A percentile compares a stretch with the other conserved stretches of the same genome.
Conservation (phyloP, 2,113 vertebrate genomes). For the Corythoichthys intestinalis region DNA sequence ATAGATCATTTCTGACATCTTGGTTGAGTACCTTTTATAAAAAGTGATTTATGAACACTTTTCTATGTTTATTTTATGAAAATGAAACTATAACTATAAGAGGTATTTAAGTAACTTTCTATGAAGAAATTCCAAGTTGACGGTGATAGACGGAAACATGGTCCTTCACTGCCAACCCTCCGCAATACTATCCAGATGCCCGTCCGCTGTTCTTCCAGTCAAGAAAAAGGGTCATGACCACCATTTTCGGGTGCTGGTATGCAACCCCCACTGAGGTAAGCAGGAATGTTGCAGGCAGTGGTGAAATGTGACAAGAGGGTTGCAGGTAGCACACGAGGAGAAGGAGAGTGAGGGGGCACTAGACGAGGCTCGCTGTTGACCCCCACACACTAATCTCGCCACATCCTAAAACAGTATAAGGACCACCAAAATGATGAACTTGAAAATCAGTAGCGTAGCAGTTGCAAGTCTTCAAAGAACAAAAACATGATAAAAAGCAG, state of each 20-base stretch:
- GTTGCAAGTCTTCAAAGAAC: constrained; percentile 1
- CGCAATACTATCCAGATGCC: not conserved
- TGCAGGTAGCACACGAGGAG: constrained; percentile 64
- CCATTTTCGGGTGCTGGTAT: constrained; percentile 52
- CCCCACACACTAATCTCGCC: not conserved
- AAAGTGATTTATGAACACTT: no score
- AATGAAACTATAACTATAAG: no score
- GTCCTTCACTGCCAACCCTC: no score
- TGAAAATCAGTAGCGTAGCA: not conserved
- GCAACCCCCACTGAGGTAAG: constrained; percentile 57
- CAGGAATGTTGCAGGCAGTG: constrained; percentile 70
- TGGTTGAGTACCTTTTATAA: no score
- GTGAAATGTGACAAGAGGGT: constrained; percentile 74
- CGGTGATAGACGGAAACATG: no score
- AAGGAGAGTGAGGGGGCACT: not conserved
- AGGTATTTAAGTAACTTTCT: no score
- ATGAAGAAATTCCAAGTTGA: no score
- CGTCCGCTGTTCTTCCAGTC: constrained; percentile 8
- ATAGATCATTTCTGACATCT: no score
- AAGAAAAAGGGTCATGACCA: constrained; percentile 35
- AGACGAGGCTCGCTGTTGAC: not conserved
- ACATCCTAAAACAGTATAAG: not conserved
- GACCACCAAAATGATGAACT: not conserved
- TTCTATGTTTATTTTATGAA: no score
- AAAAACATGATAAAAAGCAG: constrained; percentile 11